Percentiles rank a stretch among this genome's conserved stretches.
phyloP scores from a whole-genome alignment of 2,113 vertebrate species.

The Cyphomyrus plagiostoma region DNA sequence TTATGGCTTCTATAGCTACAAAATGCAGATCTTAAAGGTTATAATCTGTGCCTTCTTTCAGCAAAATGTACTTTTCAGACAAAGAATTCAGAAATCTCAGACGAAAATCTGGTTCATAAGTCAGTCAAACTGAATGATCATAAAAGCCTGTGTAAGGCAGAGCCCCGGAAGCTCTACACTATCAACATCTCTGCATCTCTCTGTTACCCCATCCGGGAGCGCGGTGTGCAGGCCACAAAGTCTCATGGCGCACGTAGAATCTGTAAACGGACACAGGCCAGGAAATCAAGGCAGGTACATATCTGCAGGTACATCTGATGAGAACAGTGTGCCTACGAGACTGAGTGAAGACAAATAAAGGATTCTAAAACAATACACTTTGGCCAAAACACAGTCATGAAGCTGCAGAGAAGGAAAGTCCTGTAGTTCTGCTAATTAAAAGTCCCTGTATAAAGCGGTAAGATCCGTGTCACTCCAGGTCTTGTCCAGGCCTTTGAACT shows the following conservation, averaged over 20 bases:
- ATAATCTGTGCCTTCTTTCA: neutral
- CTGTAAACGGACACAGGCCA: neutral
- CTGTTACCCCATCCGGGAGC: neutral
- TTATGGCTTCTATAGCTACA: neutral
- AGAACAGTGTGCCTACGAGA: neutral
- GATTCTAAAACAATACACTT: neutral
- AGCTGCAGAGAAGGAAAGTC: neutral
- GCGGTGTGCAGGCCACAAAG: neutral
- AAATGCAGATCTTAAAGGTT: neutral
- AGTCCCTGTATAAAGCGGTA: neutral
- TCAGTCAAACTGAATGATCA: neutral
- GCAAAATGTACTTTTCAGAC: neutral
- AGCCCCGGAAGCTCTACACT: neutral
- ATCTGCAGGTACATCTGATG: neutral
- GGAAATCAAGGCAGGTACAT: neutral
- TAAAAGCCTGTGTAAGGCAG: neutral
- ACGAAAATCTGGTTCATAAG: neutral
- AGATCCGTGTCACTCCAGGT: neutral
- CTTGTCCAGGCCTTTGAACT: neutral
- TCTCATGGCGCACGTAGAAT: neutral
- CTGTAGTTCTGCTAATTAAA: neutral
- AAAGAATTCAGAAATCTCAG: neutral
- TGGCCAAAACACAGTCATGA: neutral
- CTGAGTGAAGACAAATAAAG: neutral
- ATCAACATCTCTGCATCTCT: neutral